Conservation (phyloP, 2,888 invertebrate genomes). For the Xestia rhomboidea region DNA sequence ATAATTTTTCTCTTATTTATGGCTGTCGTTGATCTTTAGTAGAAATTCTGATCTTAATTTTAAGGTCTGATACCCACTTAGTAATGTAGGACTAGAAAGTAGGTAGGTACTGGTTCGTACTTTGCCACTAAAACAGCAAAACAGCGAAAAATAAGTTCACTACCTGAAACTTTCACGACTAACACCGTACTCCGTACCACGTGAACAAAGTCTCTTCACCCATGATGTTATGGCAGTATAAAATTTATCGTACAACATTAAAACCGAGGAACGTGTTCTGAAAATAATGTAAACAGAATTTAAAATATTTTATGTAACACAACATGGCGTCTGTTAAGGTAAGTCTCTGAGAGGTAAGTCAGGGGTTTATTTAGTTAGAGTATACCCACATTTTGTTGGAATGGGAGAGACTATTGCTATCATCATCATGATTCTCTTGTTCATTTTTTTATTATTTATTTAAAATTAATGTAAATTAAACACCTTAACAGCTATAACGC, state of each 20-base stretch:
- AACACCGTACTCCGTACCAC: neutral
- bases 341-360: neutral
- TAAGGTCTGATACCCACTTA: neutral
- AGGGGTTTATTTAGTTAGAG: neutral
- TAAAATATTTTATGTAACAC: conserved; percentile 22
- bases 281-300: conserved; percentile 37
- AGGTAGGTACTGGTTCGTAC: fast-evolving
- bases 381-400: neutral
- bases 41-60: neutral
- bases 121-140: neutral
- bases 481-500: no score
- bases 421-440: no score
- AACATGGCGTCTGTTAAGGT: neutral
- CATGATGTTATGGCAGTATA: conserved; percentile 10
- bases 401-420: no score
- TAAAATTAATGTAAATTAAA: no score
- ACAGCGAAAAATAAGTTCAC: neutral
- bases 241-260: conserved; percentile 29
- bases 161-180: neutral
- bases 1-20: neutral
- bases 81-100: neutral
- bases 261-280: conserved; percentile 14
- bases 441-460: no score
- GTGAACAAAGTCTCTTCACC: conserved; percentile 4
- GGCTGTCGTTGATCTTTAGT: neutral